Percentiles rank a stretch among this genome's conserved stretches.
These are phyloP conservation scores for Sinodicranocentrus sp. DNA, from an alignment of 2,888 invertebrate species.

Conservation along the genomic window DNA sequence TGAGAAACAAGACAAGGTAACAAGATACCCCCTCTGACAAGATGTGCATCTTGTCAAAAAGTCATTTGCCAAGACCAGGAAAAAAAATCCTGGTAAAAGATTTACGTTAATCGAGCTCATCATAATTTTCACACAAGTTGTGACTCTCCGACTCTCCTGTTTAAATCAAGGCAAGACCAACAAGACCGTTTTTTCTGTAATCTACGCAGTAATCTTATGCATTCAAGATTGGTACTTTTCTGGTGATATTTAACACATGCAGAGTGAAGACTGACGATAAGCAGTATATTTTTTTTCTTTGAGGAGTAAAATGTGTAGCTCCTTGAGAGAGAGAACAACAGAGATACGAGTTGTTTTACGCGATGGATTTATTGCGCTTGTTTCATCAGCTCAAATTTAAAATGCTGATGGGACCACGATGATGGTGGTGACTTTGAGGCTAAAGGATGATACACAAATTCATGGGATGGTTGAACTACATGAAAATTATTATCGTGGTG, in stretches of 20 bases:
- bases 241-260: not conserved
- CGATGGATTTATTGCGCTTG: constrained; percentile 24
- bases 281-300: not conserved
- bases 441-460: no score
- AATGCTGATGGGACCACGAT: not conserved
- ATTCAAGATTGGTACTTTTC: no score
- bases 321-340: constrained; percentile 3
- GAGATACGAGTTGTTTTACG: constrained; percentile 44
- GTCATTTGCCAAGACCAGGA: no score
- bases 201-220: not conserved
- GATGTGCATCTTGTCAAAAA: no score
- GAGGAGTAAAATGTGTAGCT: not conserved
- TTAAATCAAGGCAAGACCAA: constrained; percentile 11
- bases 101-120: constrained; percentile 42
- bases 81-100: not conserved
- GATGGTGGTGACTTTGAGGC: no score
- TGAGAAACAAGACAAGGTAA: constrained; percentile 24
- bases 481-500: no score
- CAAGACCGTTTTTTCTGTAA: not conserved
- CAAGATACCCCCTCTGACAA: constrained; percentile 18
- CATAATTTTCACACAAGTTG: constrained; percentile 39
- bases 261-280: constrained; percentile 35
- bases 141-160: no score
- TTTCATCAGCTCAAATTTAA: constrained; percentile 6
- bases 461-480: no score